These are phyloP conservation scores for Morus bassanus DNA, from an alignment of 2,797 vertebrate genomes.

Conservation along the genomic window DNA sequence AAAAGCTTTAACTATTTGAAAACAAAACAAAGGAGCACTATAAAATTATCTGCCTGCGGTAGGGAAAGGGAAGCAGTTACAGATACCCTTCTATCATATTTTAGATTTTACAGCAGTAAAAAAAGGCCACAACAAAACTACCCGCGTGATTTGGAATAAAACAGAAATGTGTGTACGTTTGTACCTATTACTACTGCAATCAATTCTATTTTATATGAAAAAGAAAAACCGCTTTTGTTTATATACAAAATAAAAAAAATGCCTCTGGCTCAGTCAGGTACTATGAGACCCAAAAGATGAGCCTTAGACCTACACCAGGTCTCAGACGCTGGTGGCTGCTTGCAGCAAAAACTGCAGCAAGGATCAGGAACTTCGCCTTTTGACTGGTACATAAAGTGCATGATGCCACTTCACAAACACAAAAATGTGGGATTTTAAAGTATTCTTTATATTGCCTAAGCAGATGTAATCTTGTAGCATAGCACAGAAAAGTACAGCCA, in stretches of 20 bases:
- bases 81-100: neutral
- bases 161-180: neutral
- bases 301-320: neutral
- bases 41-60: neutral
- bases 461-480: neutral
- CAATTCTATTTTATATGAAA: neutral
- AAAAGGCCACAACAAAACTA: neutral
- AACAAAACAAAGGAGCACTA: constrained; percentile 34
- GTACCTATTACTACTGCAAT: neutral
- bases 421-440: neutral
- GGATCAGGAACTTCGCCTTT: neutral
- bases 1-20: neutral
- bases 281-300: neutral
- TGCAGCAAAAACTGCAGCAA: neutral
- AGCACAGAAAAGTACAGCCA: neutral
- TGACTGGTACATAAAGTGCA: neutral
- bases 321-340: neutral
- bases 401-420: neutral
- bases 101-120: neutral
- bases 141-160: neutral
- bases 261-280: neutral
- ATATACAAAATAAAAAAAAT: neutral
- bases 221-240: neutral
- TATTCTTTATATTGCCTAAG: neutral
- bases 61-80: neutral